Evolutionary conservation across 2,113 vertebrate species (phyloP), one percentile per base, ranked within the genome.

Genomic region (Odontophorus gujanensis): DNA sequence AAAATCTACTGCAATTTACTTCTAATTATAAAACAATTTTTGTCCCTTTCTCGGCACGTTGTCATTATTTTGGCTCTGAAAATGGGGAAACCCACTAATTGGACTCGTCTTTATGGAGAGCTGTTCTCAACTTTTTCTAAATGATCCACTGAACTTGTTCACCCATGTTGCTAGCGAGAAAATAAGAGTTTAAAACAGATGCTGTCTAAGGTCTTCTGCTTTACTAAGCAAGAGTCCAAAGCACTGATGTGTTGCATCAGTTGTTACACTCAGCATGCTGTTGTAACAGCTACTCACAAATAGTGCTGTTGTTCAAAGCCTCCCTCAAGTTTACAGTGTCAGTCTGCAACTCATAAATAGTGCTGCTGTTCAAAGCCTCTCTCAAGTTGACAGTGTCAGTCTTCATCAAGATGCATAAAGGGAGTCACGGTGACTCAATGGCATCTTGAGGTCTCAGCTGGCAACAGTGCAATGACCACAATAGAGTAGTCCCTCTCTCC

Each of bases 1-100:
- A 81, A 85, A 91, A 94, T 88, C 81, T 93, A 55, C 95, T 97
- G 81, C 58, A 69, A 43, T 95, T 96, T 85, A 28, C 75, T 93
- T 86, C 88, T 93, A 73, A 24, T 93, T 96, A 61, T 84, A 75
- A 92, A 68, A 73, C 85, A 89, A 2, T 82, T 43, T 74, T 82
- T 93, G 4, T 43, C 10, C 16, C 48, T 45, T 79, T 92, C 50
- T 34, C 47, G 43, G 25, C 84, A 25, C 75, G 34, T 57, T 51
- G 68, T 82, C 61, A 11, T 59, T 65, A 12, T 92, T 90, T 95
- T 92, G 82, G n/a, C 87, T 96, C 26, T 7, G 73, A 77, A 96
- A 89, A 92, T 66, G 38, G 77, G 67, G 84, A 83, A 95, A 59
- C 58, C 38, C 68, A 45, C n/a, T 43, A 30, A 11, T 50, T 51